Evolutionary conservation across 1,140 invertebrate species (phyloP).

Genomic region (Gonioctena quinquepunctata): DNA sequence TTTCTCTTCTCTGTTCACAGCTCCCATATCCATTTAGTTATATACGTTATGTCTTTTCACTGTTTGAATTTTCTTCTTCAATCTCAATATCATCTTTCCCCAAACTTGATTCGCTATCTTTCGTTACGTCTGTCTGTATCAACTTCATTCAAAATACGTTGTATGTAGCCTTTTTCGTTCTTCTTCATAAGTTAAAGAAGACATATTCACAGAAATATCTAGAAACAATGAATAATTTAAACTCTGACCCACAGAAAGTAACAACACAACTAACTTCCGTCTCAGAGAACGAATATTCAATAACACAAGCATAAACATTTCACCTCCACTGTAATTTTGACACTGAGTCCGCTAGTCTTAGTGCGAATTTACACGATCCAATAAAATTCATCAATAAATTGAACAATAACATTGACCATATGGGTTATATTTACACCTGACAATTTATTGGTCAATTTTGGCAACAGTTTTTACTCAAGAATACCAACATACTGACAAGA

Average conservation of each 20-base stretch:
- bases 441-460: too few species aligned
- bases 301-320: too few species aligned
- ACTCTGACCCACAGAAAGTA: neutral
- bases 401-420: too few species aligned
- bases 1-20: constrained; percentile 11
- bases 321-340: neutral
- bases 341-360: neutral
- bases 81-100: neutral
- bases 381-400: too few species aligned
- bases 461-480: too few species aligned
- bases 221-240: neutral
- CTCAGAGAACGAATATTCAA: neutral
- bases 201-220: neutral
- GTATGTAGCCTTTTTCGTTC: neutral
- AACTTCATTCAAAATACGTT: neutral
- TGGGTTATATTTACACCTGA: too few species aligned
- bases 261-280: neutral
- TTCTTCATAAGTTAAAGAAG: neutral
- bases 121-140: too few species aligned
- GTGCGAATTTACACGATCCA: too few species aligned
- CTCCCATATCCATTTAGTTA: constrained; percentile 4
- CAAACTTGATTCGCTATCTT: constrained; percentile 12
- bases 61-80: neutral
- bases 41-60: neutral
- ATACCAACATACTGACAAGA: too few species aligned